Evolutionary conservation across 2,888 invertebrate genomes (phyloP), one percentile per base, ranked within the genome.

Genomic region (Meteorus cinctellus): DNA sequence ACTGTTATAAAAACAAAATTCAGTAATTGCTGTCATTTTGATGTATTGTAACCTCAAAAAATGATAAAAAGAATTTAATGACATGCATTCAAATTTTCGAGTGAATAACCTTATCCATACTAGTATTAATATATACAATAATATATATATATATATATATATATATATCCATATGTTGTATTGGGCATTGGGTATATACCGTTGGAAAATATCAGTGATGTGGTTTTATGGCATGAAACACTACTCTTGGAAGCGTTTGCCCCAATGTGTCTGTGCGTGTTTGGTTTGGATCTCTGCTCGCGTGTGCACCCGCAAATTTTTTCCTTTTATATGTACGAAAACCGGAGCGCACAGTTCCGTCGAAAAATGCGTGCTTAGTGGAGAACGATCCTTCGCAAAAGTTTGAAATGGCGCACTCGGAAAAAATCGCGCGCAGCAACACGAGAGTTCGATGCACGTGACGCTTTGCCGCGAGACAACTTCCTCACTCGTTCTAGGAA

Each of bases 181-280:
- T 65, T 55, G 19, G 19, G 19, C 19, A 55, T 55, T 55, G 55
- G 19, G 24, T n/a, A 45, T 63, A 72, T 72, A 36, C 72, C 72
- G 72, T 72, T 72, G 63, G 72, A 72, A 72, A 72, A 72, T 72
- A 72, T 72, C 45, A 12, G 45, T 29, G 63, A 62, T 65, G 34
- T 34, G 10, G 36, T 36, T 31, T 36, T 65, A 36, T 65, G 65
- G 31, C 8, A 51, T 29, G 45, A 41, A 41, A 48, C 45, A 67
- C 45, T 67, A 67, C 45, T 67, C 51, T 51, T 63, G 62, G 45
- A 62, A 62, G 72, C 63, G 63, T 72, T 51, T 62, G 48, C 45
- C 55, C 19, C 55, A 8, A 6, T 19, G 48, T 27, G 62, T 72
- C 31, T 65, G 72, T 62, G 72, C 62, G 72, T 63, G 60, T 72